Evolutionary conservation across 2,113 vertebrate species (phyloP).

Genomic region (Mirza zaza): DNA sequence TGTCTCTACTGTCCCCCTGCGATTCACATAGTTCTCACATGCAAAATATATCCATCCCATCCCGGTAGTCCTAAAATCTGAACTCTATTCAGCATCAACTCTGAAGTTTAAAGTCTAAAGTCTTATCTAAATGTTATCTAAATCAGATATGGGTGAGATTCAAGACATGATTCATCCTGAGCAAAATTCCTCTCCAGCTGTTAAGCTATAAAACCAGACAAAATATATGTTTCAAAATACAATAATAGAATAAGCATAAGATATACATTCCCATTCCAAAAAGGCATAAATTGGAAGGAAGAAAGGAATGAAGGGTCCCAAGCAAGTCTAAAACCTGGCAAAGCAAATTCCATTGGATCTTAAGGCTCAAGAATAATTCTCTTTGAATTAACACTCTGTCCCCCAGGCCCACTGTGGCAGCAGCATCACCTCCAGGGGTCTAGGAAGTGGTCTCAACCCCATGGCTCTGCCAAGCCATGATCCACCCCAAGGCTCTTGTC

Average conservation of each 20-base stretch:
- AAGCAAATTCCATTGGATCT: neutral
- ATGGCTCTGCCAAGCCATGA: neutral
- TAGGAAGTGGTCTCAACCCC: neutral
- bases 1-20: too few species aligned
- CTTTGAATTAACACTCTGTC: neutral
- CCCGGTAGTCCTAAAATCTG: neutral
- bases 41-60: neutral
- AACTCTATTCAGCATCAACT: too few species aligned
- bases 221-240: neutral
- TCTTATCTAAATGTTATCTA: neutral
- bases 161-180: neutral
- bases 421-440: neutral
- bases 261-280: neutral
- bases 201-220: neutral
- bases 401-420: neutral
- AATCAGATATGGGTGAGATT: neutral
- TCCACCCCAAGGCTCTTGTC: neutral
- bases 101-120: neutral
- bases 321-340: neutral
- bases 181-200: neutral
- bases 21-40: neutral
- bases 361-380: neutral
- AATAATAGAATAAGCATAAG: neutral
- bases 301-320: neutral
- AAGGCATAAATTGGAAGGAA: neutral